Percentiles rank a stretch among this genome's conserved stretches.
phyloP scores from a whole-genome alignment of 2,113 vertebrate genomes.

The Solea senegalensis region DNA sequence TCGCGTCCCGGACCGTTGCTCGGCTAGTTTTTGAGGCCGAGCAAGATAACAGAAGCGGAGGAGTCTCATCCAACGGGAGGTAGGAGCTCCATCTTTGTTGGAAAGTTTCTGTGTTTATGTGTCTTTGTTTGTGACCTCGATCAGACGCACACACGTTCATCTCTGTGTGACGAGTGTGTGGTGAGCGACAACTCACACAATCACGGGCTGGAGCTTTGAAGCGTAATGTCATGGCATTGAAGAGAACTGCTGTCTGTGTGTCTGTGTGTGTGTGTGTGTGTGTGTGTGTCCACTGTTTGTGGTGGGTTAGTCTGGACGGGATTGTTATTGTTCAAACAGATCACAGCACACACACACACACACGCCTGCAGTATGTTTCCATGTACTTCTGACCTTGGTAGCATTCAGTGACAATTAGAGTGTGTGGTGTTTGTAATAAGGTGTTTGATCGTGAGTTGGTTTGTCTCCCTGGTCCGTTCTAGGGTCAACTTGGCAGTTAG shows the following conservation, averaged over 20 bases:
- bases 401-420: neutral
- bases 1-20: slow-evolving; percentile 74
- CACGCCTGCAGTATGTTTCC: slow-evolving; percentile 50
- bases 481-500: neutral
- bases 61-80: slow-evolving; percentile 84
- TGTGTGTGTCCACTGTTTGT: no score
- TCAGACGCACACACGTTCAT: no score
- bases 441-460: neutral
- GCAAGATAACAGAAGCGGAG: slow-evolving; percentile 76
- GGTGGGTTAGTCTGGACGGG: slow-evolving; percentile 68
- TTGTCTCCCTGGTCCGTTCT: neutral
- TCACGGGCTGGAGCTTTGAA: no score
- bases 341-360: slow-evolving; percentile 53
- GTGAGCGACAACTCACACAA: no score
- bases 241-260: no score
- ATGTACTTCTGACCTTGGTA: slow-evolving; percentile 18
- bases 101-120: neutral
- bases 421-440: slow-evolving; percentile 1
- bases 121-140: no score
- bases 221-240: no score
- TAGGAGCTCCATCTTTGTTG: slow-evolving; percentile 53
- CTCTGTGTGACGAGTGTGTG: no score
- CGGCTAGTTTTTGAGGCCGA: slow-evolving; percentile 82
- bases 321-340: slow-evolving; percentile 78
- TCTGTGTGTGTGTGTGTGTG: no score